phyloP scores from a whole-genome alignment of 2,797 vertebrate genomes.

The Hafferia zeledoni region DNA sequence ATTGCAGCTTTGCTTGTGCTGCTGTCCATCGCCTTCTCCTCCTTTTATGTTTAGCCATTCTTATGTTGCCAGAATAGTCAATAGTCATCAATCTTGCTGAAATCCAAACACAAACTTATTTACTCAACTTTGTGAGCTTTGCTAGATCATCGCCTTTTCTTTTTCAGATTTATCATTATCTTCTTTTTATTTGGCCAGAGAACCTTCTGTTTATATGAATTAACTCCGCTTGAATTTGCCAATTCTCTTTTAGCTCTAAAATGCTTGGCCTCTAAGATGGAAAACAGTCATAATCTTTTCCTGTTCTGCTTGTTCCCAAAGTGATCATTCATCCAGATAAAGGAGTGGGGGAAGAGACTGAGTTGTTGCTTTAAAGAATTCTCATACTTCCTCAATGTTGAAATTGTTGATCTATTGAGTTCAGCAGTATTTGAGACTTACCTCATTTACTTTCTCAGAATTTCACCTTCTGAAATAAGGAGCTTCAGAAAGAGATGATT shows the following conservation, averaged over 20 bases:
- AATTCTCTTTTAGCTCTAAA: neutral
- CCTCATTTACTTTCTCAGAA: neutral
- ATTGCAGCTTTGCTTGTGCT: neutral
- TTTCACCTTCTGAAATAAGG: neutral
- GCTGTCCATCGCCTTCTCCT: neutral
- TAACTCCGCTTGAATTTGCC: neutral
- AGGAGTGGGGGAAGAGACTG: fast-evolving
- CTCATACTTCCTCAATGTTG: neutral
- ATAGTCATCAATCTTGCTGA: neutral
- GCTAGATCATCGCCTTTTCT: neutral
- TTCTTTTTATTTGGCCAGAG: neutral
- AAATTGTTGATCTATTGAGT: neutral
- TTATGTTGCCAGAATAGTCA: neutral
- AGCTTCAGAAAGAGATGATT: neutral
- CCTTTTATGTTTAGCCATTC: neutral
- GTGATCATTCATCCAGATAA: neutral
- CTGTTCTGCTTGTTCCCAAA: neutral
- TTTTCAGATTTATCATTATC: neutral
- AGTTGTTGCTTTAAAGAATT: neutral
- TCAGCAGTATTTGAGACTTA: neutral
- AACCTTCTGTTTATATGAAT: neutral
- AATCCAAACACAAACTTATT: neutral
- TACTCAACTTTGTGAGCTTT: neutral
- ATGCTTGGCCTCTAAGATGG: neutral
- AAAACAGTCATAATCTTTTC: neutral